Conservation (phyloP, 2,797 vertebrate species). For the Amphiprion clarkii region DNA sequence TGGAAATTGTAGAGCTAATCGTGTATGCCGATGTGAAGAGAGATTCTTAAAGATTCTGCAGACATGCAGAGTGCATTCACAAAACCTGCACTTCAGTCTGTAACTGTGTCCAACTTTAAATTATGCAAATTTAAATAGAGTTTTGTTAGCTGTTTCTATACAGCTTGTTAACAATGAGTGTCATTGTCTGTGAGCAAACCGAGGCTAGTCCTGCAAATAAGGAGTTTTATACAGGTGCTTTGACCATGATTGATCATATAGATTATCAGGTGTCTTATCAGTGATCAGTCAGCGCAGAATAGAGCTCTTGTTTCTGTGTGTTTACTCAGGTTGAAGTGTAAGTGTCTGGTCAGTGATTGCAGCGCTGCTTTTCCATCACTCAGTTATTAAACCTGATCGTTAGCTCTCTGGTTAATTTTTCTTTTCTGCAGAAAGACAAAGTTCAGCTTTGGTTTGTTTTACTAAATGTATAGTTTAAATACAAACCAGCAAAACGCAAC, state of each 20-base stretch:
- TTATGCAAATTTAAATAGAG: neutral
- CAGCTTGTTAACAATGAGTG: neutral
- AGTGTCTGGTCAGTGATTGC: neutral
- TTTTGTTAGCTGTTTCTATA: neutral
- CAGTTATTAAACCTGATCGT: too few species aligned
- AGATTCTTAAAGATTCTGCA: neutral
- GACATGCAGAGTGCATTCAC: fast-evolving
- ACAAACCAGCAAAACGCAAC: too few species aligned
- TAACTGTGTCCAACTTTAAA: neutral
- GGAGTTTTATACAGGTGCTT: too few species aligned
- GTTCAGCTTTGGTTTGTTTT: neutral
- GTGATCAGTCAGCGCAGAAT: too few species aligned
- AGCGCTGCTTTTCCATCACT: neutral
- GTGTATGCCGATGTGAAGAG: neutral
- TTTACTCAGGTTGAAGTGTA: neutral
- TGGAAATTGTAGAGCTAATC: fast-evolving
- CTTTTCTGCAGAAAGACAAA: neutral
- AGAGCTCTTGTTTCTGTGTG: neutral
- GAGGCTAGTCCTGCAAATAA: too few species aligned
- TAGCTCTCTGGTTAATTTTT: conserved; percentile 5
- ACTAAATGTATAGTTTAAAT: neutral
- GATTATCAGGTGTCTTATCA: too few species aligned
- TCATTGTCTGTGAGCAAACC: too few species aligned
- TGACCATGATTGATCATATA: too few species aligned
- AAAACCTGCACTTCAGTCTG: fast-evolving